Percentiles rank a stretch among this genome's conserved stretches.
Evolutionary conservation across 2,888 invertebrate genomes (phyloP).

Genomic region (Galerucella calmariensis): DNA sequence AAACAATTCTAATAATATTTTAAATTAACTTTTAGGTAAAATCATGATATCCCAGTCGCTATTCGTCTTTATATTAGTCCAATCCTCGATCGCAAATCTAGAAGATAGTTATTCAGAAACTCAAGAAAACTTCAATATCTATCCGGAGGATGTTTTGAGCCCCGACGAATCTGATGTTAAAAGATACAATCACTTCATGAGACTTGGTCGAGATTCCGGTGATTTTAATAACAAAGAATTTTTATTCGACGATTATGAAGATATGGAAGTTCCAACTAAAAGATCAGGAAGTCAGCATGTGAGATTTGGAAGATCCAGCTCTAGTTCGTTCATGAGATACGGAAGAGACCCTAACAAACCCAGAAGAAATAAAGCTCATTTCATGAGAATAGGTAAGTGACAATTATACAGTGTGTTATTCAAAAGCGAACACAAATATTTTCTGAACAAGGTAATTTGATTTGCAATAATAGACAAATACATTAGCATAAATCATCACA

Average conservation of each 20-base stretch:
- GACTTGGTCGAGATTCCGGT: slow-evolving; percentile 51
- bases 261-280: slow-evolving; percentile 50
- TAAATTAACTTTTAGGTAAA: not conserved
- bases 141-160: slow-evolving; percentile 44
- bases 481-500: too few species aligned
- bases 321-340: slow-evolving; percentile 46
- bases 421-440: too few species aligned
- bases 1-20: too few species aligned
- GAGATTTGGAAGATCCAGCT: slow-evolving; percentile 52
- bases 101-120: slow-evolving; percentile 47
- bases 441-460: too few species aligned
- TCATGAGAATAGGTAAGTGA: slow-evolving; percentile 48
- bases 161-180: slow-evolving; percentile 42
- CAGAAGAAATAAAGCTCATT: slow-evolving; percentile 36
- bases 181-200: slow-evolving; percentile 48
- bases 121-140: slow-evolving; percentile 38
- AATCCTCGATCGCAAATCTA: slow-evolving; percentile 46
- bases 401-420: not conserved
- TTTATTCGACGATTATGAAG: slow-evolving; percentile 46
- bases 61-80: slow-evolving; percentile 45
- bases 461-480: too few species aligned
- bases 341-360: slow-evolving; percentile 40
- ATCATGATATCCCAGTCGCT: slow-evolving; percentile 47
- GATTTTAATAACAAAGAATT: slow-evolving; percentile 43
- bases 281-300: slow-evolving; percentile 55